Evolutionary conservation across 2,113 vertebrate species (phyloP), one percentile per base, ranked within the genome.

Genomic region (Burhinus oedicnemus): DNA sequence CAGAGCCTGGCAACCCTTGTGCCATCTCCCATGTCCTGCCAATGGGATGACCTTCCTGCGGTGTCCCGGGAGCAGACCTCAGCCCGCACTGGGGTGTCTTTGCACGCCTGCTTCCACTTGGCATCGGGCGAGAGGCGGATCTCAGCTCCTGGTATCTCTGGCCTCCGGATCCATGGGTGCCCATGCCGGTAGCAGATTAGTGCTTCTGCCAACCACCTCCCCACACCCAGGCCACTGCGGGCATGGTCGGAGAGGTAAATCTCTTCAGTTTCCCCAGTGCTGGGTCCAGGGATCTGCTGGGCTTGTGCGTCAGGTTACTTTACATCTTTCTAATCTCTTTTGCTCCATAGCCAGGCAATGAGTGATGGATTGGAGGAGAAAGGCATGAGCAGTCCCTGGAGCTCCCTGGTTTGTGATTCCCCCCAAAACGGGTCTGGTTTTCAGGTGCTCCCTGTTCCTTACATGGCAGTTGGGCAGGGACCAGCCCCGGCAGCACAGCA

Each of bases 191-290:
- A 27, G 52, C 76, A 55, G 55, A 11, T 72, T 9, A 23, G 44
- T 11, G 57, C n/a, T 51, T 26, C 44, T 51, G 81, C 58, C 70
- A 60, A 12, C 75, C 26, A 3, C 36, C 65, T 38, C 34, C 75
- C 30, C 20, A 12, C n/a, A 7, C 19, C 34, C 5, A 1, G n/a
- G 68, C 36, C 32, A 36, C 78, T 19, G 32, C 6, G 4, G 45
- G 66, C 40, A 8, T 2, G 0, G 36, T 10, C 12, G 0, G 38
- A 22, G 71, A 18, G 15, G 38, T 11, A n/a, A n/a, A 58, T 40
- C 58, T 27, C 36, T 32, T 10, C 6, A 8, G 12, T 30, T 44
- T 14, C 27, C 32, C 40, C 42, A 5, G 20, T 7, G 6, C 23
- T 10, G 17, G 1, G 8, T 15, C 45, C 45, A 40, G 45, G 40